Evolutionary conservation across 2,888 invertebrate species (phyloP), one percentile per base, ranked within the genome.

Genomic region (Sturmia bella): DNA sequence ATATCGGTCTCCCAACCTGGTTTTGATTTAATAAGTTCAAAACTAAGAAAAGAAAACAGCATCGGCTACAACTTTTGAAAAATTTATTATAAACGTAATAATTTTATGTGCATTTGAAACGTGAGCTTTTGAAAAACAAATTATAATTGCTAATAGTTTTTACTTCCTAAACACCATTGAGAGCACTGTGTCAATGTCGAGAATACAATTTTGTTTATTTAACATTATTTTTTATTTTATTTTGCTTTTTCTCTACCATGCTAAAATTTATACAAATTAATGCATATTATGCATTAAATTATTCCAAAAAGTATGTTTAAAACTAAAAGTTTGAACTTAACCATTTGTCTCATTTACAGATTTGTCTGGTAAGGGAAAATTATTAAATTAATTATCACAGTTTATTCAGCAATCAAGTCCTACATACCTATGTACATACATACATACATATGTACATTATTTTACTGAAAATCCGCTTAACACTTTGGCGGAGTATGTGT

Each of bases 181-280:
- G 66, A 73, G 4, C 52, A 78, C 27, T 63, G 21, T 66, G 70
- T 50, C 77, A 78, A 43, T 70, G 64, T 32, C 69, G 41, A 32
- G 7, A 64, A 12, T 12, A 48, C 24, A 13, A 37, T 48, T 39
- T 57, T 15, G 11, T 32, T 32, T 32, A 3, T 6, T 6, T 32
- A 9, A 9, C 9, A 32, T 32, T 32, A 9, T 32, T 32, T 32
- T 32, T 32, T 32, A 1, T 32, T 32, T 32, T 32, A 9, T 32
- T 32, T 32, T 32, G 9, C 32, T 9, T 32, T 32, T 32, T 32
- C 3, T 27, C 27, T 27, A 27, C 27, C 3, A 27, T 6, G 27
- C 6, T 27, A 3, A 32, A 5, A 32, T 32, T 32, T 32, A 32
- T 1, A 27, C 3, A 27, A 27, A 27, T n/a, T n/a, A 27, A 27